Evolutionary conservation across 2,797 vertebrate genomes (phyloP), one percentile per base, ranked within the genome.

Genomic region (Microtus californicus): DNA sequence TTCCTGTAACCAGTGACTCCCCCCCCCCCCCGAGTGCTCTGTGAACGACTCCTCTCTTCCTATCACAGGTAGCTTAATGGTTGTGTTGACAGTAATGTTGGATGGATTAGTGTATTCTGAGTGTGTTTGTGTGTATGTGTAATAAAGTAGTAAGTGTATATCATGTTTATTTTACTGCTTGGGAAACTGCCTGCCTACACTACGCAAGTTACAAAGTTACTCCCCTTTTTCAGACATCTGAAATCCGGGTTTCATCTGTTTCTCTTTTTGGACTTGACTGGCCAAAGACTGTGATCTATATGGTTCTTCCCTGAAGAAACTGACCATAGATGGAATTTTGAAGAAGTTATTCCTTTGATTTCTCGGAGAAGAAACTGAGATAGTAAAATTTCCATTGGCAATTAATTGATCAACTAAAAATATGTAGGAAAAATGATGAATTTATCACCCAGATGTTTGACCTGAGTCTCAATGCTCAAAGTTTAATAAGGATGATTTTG

Each of bases 221-320:
- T 90, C 17, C 48, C 97, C 83, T 67, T 94, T 86, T 88, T 91
- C 51, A 90, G 74, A 93, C 43, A 92, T 74, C 40, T 56, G 56
- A 56, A 56, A 73, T 23, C 29, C 51, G 45, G 40, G 61, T 95
- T 93, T 61, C 15, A 48, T 91, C 61, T 43, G 54, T 6, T 85
- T 94, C 89, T 9, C 54, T 90, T 51, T 88, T 78, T 25, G 43
- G 10, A 5, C 21, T 89, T 90, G 34, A 29, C 19, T 94, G 90
- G 88, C 45, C 56, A 34, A 91, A 87, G 37, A 77, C 17, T 90
- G 71, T 54, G 54, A 11, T 94, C 45, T 69, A 13, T 71, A 37
- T 61, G 14, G 5, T 59, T 34, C 34, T 94, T n/a, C 48, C 21
- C 8, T 94, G 40, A 87, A 78, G 34, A 95, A 94, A 93, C 2